A percentile compares a stretch with the other conserved stretches of the same genome.
Evolutionary conservation across 2,113 vertebrate species (phyloP).

Genomic region (Scolopax mira): DNA sequence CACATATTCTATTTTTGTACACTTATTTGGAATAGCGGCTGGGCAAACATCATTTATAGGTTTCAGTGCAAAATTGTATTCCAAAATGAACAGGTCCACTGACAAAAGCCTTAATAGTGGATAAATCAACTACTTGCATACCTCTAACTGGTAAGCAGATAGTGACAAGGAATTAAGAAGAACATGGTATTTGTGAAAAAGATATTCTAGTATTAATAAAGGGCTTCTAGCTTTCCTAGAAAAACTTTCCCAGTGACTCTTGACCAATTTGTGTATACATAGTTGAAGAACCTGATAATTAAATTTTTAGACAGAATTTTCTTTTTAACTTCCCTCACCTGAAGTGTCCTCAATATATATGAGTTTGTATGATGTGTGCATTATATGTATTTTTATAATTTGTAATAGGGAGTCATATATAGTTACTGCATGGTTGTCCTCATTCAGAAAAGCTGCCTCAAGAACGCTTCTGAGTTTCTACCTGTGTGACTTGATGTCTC

Average conservation of each 20-base stretch:
- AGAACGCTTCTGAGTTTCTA: not conserved
- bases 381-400: not conserved
- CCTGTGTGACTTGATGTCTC: not conserved
- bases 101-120: not conserved
- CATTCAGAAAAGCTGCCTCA: not conserved
- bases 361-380: not conserved
- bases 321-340: not conserved
- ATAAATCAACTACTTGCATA: not conserved
- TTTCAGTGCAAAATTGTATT: not conserved
- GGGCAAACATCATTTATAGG: not conserved
- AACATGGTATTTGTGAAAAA: not conserved
- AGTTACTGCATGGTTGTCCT: not conserved
- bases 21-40: not conserved
- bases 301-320: not conserved
- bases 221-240: not conserved
- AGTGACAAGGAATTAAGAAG: not conserved
- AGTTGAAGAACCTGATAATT: not conserved
- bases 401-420: not conserved
- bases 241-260: not conserved
- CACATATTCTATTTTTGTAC: not conserved
- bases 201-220: not conserved
- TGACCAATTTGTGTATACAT: not conserved
- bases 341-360: not conserved
- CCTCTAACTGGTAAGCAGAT: not conserved
- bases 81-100: not conserved